Conservation (phyloP, 2,888 invertebrate species). For the Julus scanicus region DNA sequence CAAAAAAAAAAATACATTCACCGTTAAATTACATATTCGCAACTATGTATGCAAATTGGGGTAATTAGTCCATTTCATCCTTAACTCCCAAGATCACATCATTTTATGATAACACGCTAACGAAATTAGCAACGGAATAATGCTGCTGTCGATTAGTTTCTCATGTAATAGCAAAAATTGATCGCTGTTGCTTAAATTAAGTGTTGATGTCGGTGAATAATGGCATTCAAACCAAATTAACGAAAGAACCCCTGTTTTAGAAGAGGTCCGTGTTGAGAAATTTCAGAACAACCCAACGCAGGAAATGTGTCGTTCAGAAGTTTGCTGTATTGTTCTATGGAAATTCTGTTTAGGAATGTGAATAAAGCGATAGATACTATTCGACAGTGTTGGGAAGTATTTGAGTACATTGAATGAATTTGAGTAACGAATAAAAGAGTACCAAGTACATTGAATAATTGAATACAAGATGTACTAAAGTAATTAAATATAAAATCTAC, state of each 20-base stretch:
- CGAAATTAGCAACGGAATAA: slow-evolving; percentile 34
- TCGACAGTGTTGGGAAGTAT: no score
- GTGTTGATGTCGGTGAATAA: slow-evolving; percentile 47
- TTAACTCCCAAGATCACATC: slow-evolving; percentile 45
- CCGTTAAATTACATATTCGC: slow-evolving; percentile 40
- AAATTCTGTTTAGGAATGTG: no score
- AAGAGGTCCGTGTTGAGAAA: not conserved
- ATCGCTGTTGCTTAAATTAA: slow-evolving; percentile 47
- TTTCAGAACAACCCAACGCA: not conserved
- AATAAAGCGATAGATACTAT: no score
- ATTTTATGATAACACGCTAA: slow-evolving; percentile 47
- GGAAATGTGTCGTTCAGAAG: no score
- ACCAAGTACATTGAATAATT: no score
- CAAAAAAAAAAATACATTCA: slow-evolving; percentile 31
- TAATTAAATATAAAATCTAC: no score
- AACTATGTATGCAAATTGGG: slow-evolving; percentile 42
- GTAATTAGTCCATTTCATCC: slow-evolving; percentile 47
- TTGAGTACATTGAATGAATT: no score
- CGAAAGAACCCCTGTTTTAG: not conserved
- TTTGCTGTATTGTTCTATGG: no score
- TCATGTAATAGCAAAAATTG: slow-evolving; percentile 45
- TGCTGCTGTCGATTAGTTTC: slow-evolving; percentile 47
- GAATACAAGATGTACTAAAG: no score
- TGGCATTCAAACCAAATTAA: slow-evolving; percentile 13
- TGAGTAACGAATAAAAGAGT: no score